phyloP scores from a whole-genome alignment of 1,140 invertebrate species.

The Zaprionus tsacasi region DNA sequence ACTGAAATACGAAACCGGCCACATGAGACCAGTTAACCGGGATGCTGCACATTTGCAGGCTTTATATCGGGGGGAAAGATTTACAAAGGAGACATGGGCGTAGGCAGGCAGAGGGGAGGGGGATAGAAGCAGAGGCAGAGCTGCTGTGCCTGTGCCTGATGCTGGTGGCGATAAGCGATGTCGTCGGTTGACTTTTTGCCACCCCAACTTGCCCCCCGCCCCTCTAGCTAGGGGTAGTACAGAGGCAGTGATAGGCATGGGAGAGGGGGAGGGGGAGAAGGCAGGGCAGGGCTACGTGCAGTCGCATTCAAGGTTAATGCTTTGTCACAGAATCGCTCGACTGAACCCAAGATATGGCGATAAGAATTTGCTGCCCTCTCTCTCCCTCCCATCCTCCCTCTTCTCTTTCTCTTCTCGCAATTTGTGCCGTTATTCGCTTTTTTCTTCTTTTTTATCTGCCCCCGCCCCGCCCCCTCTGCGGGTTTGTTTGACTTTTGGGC shows the following conservation, averaged over 20 bases:
- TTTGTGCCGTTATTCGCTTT: not conserved
- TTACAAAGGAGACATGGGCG: not conserved
- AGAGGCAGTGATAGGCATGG: not conserved
- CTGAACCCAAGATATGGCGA: constrained; percentile 35
- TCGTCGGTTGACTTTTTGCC: constrained; percentile 48
- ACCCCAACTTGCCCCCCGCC: constrained; percentile 18
- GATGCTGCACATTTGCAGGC: constrained; percentile 22
- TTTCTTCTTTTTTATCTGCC: constrained; percentile 4
- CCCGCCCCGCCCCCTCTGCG: constrained; percentile 37
- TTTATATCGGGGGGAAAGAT: constrained; percentile 16
- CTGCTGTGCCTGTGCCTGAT: constrained; percentile 14
- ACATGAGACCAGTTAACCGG: constrained; percentile 25
- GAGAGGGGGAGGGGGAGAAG: not conserved
- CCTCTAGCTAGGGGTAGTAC: not conserved
- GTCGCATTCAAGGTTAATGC: constrained; percentile 78
- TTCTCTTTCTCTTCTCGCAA: not conserved
- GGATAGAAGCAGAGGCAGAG: not conserved
- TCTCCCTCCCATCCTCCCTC: not conserved
- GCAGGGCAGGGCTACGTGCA: constrained; percentile 49
- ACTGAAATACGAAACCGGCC: constrained; percentile 28
- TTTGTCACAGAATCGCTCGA: constrained; percentile 57
- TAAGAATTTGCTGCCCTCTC: constrained; percentile 20
- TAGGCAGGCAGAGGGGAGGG: not conserved
- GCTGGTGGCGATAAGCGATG: constrained; percentile 32
- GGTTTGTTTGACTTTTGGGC: constrained; percentile 23